These are phyloP conservation scores for Melolontha melolontha DNA, from an alignment of 2,888 invertebrate species.

Conservation along the genomic window DNA sequence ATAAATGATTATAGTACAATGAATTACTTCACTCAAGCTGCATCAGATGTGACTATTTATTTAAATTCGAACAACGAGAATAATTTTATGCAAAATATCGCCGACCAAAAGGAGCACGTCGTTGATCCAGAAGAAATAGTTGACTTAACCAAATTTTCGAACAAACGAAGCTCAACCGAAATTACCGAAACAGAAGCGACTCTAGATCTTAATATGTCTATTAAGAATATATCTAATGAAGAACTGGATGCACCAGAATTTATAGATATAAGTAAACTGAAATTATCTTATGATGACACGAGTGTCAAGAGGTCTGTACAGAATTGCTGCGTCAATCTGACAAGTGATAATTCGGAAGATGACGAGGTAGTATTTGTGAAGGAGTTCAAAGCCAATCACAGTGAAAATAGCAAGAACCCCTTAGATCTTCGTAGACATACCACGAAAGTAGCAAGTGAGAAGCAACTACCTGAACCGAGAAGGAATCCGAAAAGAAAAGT, in stretches of 20 bases:
- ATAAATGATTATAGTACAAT: constrained; percentile 37
- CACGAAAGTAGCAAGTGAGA: constrained; percentile 27
- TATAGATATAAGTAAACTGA: constrained; percentile 48
- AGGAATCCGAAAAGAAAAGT: constrained; percentile 54
- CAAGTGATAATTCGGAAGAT: constrained; percentile 40
- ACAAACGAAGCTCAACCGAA: constrained; percentile 10
- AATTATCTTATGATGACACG: constrained; percentile 33
- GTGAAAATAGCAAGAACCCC: constrained; percentile 21
- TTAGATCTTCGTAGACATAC: constrained; percentile 25
- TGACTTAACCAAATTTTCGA: constrained; percentile 35
- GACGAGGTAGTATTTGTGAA: constrained; percentile 56
- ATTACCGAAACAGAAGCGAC: constrained; percentile 18
- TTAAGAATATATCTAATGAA: constrained; percentile 5
- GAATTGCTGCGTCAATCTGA: background rate
- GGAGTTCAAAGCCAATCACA: constrained; percentile 49
- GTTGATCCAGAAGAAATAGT: constrained; percentile 31
- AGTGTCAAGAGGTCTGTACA: constrained; percentile 17
- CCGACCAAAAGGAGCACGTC: constrained; percentile 3
- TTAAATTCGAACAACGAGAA: constrained; percentile 34
- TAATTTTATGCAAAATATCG: constrained; percentile 27
- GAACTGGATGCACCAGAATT: constrained; percentile 47
- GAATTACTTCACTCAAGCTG: constrained; percentile 41
- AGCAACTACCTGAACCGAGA: constrained; percentile 38
- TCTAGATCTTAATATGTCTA: background rate
- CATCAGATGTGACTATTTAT: constrained; percentile 39